Base-by-base conservation (phyloP, 2,113 vertebrate species). In the Misgurnus mizolepis region DNA sequence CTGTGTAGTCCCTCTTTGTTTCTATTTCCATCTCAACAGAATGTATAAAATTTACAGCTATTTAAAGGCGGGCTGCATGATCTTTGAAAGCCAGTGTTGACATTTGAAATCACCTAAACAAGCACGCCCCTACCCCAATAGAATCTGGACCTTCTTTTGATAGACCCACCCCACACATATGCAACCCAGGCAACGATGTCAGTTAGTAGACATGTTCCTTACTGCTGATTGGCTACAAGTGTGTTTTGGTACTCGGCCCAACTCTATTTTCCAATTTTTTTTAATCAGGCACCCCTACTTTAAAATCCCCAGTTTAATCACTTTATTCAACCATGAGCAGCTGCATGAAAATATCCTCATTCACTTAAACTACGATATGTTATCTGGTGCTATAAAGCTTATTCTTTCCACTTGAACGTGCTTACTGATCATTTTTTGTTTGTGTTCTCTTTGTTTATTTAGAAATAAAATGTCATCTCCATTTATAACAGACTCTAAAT, bases 1-100 rank as follows among this genome's bases (percentile, higher is more conserved):
- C 69, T 87, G 10, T 80, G 67, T 87, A 81, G 71, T 78, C 68
- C 76, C 75, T 45, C 18, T 73, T n/a, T 65, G 56, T 78, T 85
- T 62, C 15, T 73, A 81, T 58, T 55, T 78, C 64, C 53, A 79
- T 79, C 76, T 77, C 58, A 75, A 49, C 8, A 62, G 39, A 76
- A 64, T 78, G 79, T 56, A 49, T 81, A 86, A 78, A 80, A 0
- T 7, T 53, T 45, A 66, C 62, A 79, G 72, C 77, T 3, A 34
- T 2, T 34, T 34, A 34, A 34, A 34, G 27, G 27, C 27, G 27
- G 27, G 27, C 1, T 34, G 27, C 27, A 34, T 34, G 27, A 34
- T 34, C 27, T 34, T 1, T 34, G 27, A 34, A 22, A 22, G 22
- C 22, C 22, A 22, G 22, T 22, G 22, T 22, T 22, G 22, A 22